These are phyloP conservation scores for Dromaius novaehollandiae DNA, from an alignment of 2,113 vertebrate species.

Conservation along the genomic window DNA sequence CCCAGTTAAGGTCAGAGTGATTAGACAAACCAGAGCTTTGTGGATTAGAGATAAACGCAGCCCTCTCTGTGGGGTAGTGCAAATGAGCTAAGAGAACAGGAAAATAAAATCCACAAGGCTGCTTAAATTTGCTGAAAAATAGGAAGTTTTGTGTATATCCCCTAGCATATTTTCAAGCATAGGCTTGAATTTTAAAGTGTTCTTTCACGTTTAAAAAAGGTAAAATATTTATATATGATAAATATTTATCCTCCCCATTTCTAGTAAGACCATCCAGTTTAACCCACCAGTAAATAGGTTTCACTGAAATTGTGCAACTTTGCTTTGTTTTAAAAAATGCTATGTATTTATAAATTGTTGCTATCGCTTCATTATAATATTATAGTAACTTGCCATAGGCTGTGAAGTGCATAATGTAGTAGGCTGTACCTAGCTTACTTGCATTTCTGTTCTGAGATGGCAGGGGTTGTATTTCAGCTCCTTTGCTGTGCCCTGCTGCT, in stretches of 20 bases:
- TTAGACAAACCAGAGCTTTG: slow-evolving; percentile 68
- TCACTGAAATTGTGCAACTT: neutral
- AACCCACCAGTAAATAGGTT: neutral
- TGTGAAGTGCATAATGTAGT: neutral
- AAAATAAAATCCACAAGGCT: neutral
- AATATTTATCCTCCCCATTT: neutral
- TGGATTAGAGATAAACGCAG: slow-evolving; percentile 61
- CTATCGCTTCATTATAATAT: neutral
- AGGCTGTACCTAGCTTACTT: neutral
- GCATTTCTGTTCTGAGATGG: neutral
- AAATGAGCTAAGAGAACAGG: slow-evolving; percentile 29
- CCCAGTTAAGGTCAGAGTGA: slow-evolving; percentile 59
- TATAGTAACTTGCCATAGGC: neutral
- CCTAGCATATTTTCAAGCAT: neutral
- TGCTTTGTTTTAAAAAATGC: neutral
- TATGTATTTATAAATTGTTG: neutral
- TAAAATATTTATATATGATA: neutral
- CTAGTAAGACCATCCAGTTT: neutral
- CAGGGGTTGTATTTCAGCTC: neutral
- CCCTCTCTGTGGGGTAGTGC: slow-evolving; percentile 6
- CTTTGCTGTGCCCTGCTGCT: neutral
- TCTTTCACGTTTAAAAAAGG: neutral
- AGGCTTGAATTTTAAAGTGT: neutral
- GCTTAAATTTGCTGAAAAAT: neutral
- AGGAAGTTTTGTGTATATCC: neutral